Conservation (phyloP, 2,797 vertebrate genomes). For the Monodelphis domestica region DNA sequence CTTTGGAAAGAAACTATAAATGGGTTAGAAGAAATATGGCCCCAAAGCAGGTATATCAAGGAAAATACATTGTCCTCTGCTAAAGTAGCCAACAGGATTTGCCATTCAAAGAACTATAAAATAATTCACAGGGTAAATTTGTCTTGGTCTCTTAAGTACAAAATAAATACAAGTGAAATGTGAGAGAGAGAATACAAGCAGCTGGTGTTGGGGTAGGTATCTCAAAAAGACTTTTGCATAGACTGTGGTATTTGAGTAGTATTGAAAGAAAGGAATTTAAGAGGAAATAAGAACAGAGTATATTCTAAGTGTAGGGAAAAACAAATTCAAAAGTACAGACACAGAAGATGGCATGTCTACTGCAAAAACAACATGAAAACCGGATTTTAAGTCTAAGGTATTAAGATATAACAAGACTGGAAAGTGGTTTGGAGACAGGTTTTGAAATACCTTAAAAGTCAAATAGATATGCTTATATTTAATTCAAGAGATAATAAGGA, state of each 20-base stretch:
- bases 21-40: slow-evolving; percentile 2
- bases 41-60: neutral
- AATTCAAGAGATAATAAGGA: neutral
- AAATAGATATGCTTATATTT: neutral
- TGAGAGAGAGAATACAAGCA: neutral
- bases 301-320: neutral
- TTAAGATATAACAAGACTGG: neutral
- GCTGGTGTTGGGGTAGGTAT: neutral
- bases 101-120: neutral
- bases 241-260: neutral
- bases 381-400: neutral
- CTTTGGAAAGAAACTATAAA: slow-evolving; percentile 1
- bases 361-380: neutral
- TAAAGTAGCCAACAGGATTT: neutral
- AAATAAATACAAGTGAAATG: neutral
- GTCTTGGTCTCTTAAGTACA: neutral
- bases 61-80: slow-evolving; percentile 16
- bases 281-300: neutral
- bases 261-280: neutral
- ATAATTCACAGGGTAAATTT: neutral
- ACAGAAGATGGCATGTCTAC: neutral
- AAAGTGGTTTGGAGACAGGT: neutral
- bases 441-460: neutral
- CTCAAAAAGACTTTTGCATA: neutral
- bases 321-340: neutral